Evolutionary conservation across 2,888 invertebrate species (phyloP), one percentile per base, ranked within the genome.

Genomic region (Leptinotarsa tumamoca): DNA sequence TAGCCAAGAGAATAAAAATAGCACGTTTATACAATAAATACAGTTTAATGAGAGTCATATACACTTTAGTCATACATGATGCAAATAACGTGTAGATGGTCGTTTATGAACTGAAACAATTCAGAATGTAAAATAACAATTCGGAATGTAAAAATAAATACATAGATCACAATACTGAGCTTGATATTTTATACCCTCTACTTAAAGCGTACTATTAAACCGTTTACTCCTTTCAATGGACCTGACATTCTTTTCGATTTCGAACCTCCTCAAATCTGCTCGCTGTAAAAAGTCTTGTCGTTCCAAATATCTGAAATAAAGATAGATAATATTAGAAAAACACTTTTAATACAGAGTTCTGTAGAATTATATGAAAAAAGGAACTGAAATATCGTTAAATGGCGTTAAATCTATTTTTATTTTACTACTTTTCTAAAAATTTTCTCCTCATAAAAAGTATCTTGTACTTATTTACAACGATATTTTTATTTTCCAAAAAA

Each of bases 221-320:
- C 90, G 91, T 88, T 92, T 91, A 83, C 91, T 93, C 84, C 93
- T 92, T 80, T 94, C 91, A 73, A 90, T 91, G 49, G 89, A 90
- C 79, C 98, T 91, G 83, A 97, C 85, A 83, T 93, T 92, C 83
- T 95, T 94, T 87, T 98, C 98, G 66, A 96, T 93, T 90, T 98
- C 98, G 89, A 97, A 98, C 86, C 97, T 95, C 63, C 97, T 91
- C 68, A 94, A 85, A 89, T 99, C 99, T 0, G 98, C 93, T 78
- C 98, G 91, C 84, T 96, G 93, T 73, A 99, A 89, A 87, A 99
- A 99, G 85, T 96, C 97, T 89, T 96, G 95, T 69, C 94, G 93
- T 73, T 98, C 98, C 86, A 98, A 90, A 87, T 94, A 98, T 17
- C 96, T 95, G 86, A 17, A 90, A 90, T 69, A 79, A 76, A 74